phyloP scores from a whole-genome alignment of 2,888 invertebrate genomes.

The Mimas tiliae region DNA sequence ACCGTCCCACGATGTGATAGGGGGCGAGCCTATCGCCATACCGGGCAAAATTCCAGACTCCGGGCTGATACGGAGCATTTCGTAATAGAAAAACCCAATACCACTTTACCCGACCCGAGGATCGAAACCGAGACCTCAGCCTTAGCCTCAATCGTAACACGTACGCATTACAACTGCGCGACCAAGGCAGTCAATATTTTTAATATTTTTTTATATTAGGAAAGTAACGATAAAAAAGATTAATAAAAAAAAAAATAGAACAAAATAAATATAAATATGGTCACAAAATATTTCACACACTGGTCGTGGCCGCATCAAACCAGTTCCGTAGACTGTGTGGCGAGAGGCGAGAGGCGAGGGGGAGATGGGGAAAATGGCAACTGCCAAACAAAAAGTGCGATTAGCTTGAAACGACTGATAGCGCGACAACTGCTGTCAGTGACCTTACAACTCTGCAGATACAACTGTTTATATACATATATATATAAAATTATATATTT shows the following conservation, averaged over 20 bases:
- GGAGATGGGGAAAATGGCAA: conserved; percentile 48
- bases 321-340: conserved; percentile 43
- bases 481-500: too few species aligned
- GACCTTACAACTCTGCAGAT: conserved; percentile 14
- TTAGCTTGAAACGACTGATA: conserved; percentile 30
- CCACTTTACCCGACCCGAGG: too few species aligned
- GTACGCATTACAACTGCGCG: too few species aligned
- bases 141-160: too few species aligned
- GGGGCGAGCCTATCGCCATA: too few species aligned
- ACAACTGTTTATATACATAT: too few species aligned
- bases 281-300: conserved; percentile 49
- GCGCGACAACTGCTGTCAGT: conserved; percentile 24
- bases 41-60: too few species aligned
- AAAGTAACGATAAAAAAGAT: not conserved
- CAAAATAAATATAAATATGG: conserved; percentile 51
- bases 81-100: too few species aligned
- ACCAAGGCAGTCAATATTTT: too few species aligned
- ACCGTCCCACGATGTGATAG: too few species aligned
- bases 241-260: conserved; percentile 35
- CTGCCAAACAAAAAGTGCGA: conserved; percentile 47
- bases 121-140: too few species aligned
- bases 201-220: not conserved
- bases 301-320: conserved; percentile 48
- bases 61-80: too few species aligned
- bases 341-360: conserved; percentile 33